Conservation (phyloP, 1,140 invertebrate species). For the Aleiodes sp. region DNA sequence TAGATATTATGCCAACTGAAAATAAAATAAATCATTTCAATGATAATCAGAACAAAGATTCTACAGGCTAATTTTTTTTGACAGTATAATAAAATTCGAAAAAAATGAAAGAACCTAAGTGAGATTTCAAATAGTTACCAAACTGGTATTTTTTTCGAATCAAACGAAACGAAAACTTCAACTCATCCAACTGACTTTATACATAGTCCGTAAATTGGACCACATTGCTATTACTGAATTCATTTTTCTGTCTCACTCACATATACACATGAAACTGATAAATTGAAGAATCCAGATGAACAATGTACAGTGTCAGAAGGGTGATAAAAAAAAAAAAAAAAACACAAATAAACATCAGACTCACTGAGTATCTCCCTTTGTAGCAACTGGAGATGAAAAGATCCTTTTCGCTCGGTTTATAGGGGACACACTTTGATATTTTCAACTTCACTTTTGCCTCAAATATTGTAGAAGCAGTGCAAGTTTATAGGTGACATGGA, state of each 20-base stretch:
- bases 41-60: no score
- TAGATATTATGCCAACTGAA: no score
- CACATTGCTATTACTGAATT: constrained; percentile 8
- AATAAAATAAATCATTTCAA: no score
- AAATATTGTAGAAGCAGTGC: neutral
- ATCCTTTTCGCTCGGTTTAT: neutral
- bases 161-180: constrained; percentile 33
- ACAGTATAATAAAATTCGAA: no score
- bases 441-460: neutral
- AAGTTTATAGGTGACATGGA: neutral
- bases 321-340: no score
- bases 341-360: no score
- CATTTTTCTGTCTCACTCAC: neutral
- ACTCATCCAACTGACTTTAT: constrained; percentile 2
- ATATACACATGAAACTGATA: neutral
- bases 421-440: neutral
- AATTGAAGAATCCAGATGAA: neutral
- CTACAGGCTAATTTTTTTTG: no score
- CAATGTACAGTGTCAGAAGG: no score
- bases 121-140: no score
- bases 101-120: no score
- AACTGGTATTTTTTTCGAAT: no score
- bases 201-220: neutral
- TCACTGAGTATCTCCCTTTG: no score
- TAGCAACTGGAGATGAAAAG: neutral